Evolutionary conservation across 2,888 invertebrate genomes (phyloP).

Genomic region (Scelioninae gen. 2): DNA sequence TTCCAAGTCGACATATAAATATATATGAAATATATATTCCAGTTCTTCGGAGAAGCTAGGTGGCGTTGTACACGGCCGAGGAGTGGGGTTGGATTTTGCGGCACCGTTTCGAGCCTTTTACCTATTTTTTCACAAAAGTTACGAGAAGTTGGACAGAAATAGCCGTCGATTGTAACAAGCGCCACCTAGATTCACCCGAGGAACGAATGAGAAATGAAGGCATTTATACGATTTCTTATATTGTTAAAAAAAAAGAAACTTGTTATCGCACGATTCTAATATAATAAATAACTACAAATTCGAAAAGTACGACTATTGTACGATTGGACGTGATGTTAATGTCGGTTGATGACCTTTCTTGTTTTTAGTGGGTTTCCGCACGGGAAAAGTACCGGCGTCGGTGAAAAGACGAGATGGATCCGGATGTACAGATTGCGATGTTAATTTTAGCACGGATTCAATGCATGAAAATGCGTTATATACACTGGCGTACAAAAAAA

Average conservation of each 20-base stretch:
- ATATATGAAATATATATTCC: constrained; percentile 40
- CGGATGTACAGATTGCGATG: no score
- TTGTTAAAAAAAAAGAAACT: constrained; percentile 52
- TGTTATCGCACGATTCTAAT: constrained; percentile 54
- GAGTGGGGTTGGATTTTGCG: constrained; percentile 9
- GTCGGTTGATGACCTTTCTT: no score
- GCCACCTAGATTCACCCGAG: constrained; percentile 21
- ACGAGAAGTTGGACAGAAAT: neutral
- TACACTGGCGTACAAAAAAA: no score
- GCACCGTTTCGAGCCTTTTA: constrained; percentile 34
- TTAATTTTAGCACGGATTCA: no score
- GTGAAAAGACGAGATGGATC: no score
- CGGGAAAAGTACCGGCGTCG: no score
- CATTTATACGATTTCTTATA: constrained; percentile 58
- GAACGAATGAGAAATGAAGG: constrained; percentile 43
- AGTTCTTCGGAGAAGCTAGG: constrained; percentile 14
- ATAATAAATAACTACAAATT: constrained; percentile 32
- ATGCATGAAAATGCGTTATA: no score
- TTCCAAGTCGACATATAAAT: constrained; percentile 40
- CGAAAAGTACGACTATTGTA: constrained; percentile 38
- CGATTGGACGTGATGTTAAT: constrained; percentile 23
- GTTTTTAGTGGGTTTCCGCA: no score
- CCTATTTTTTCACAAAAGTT: constrained; percentile 38
- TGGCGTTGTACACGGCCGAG: constrained; percentile 4
- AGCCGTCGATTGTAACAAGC: neutral